Conservation (phyloP, 2,888 invertebrate genomes). For the Meganola albula region DNA sequence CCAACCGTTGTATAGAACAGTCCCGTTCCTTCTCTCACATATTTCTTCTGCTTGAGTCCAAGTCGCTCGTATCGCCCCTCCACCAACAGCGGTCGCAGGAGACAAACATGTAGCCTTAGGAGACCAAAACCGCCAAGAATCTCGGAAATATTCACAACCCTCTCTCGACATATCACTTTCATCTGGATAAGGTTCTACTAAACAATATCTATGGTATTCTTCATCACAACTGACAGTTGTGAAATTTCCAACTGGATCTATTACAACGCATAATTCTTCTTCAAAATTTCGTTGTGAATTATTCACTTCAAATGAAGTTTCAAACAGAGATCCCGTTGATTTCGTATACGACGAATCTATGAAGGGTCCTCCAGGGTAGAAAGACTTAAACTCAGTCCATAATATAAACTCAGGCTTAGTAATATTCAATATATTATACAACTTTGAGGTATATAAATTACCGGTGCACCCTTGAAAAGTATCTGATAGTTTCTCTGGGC, state of each 20-base stretch:
- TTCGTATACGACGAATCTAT: constrained; percentile 57
- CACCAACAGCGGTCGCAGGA: constrained; percentile 37
- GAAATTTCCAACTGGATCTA: constrained; percentile 46
- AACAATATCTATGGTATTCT: constrained; percentile 56
- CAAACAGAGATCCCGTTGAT: constrained; percentile 40
- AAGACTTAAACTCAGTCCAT: constrained; percentile 64
- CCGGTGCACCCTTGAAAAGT: constrained; percentile 56
- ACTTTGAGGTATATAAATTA: constrained; percentile 49
- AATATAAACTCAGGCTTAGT: constrained; percentile 38
- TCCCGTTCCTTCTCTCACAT: constrained; percentile 46
- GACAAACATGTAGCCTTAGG: constrained; percentile 55
- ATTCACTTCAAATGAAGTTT: constrained; percentile 39
- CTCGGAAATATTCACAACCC: constrained; percentile 40
- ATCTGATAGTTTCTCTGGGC: constrained; percentile 53
- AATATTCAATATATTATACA: constrained; percentile 45
- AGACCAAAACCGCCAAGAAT: constrained; percentile 46
- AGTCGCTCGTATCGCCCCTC: constrained; percentile 53
- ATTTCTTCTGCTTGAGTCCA: constrained; percentile 54
- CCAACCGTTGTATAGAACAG: constrained; percentile 61
- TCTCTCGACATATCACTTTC: constrained; percentile 31
- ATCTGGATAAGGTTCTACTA: constrained; percentile 49
- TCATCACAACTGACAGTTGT: constrained; percentile 53
- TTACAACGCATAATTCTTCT: constrained; percentile 53
- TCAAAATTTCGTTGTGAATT: constrained; percentile 33
- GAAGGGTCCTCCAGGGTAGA: constrained; percentile 63